These are phyloP conservation scores for Podarcis muralis DNA, from an alignment of 2,113 vertebrate species.

Conservation along the genomic window DNA sequence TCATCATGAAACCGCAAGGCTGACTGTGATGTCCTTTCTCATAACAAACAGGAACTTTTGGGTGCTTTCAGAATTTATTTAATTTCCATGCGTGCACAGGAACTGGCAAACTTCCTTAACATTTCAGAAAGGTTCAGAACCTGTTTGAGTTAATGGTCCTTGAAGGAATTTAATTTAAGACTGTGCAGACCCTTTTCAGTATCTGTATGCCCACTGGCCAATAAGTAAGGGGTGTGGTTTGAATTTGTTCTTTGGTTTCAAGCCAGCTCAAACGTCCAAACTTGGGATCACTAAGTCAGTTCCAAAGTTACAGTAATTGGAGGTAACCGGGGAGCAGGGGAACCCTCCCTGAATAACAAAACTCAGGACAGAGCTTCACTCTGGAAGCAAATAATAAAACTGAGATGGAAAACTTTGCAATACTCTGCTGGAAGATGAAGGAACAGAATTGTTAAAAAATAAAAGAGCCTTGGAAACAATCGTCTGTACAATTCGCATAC, in stretches of 20 bases:
- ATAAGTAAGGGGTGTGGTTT: not conserved
- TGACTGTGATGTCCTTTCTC: not conserved
- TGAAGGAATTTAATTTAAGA: not conserved
- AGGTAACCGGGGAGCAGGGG: not conserved
- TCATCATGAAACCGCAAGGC: not conserved
- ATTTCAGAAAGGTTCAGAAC: not conserved
- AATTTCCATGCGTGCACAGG: not conserved
- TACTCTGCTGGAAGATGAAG: constrained; percentile 27
- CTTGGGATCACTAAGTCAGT: not conserved
- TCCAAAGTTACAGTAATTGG: constrained; percentile 15
- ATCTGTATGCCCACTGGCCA: not conserved
- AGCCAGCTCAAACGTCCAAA: not conserved
- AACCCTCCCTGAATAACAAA: not conserved
- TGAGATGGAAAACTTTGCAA: not conserved
- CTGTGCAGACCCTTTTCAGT: not conserved
- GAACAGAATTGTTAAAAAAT: constrained; percentile 49
- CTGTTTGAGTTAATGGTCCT: not conserved
- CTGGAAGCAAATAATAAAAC: not conserved
- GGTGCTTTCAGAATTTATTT: not conserved
- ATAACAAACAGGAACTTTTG: not conserved
- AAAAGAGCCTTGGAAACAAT: constrained; percentile 21
- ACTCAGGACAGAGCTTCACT: not conserved
- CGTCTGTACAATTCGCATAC: not conserved
- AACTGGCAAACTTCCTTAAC: not conserved
- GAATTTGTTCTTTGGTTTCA: not conserved